Evolutionary conservation across 2,888 invertebrate species (phyloP).

Genomic region (Ochropleura plecta): DNA sequence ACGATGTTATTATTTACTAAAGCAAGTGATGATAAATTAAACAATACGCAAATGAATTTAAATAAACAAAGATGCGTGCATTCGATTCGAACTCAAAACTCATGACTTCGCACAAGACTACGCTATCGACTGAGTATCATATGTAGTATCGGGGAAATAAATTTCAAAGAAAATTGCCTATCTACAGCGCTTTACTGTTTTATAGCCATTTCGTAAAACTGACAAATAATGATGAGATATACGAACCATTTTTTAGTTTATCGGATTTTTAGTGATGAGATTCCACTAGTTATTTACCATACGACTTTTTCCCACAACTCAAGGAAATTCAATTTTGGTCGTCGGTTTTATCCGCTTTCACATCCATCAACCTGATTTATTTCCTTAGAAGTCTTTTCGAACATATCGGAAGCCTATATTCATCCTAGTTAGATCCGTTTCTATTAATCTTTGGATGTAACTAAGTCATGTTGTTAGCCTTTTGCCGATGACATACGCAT

Average conservation of each 20-base stretch:
- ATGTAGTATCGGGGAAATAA: neutral
- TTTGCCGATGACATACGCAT: conserved; percentile 8
- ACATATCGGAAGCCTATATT: conserved; percentile 47
- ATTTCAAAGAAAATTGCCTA: neutral
- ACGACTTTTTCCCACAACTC: conserved; percentile 26
- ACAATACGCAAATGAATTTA: too few species aligned
- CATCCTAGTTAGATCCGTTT: conserved; percentile 27
- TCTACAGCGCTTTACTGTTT: neutral
- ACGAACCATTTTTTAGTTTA: neutral
- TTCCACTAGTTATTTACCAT: conserved; percentile 33
- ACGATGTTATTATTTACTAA: too few species aligned
- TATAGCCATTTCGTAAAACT: neutral
- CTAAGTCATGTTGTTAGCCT: conserved; percentile 23
- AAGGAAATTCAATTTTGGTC: conserved; percentile 45
- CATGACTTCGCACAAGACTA: too few species aligned
- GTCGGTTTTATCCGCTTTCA: conserved; percentile 36
- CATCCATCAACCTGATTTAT: conserved; percentile 54
- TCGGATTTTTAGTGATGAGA: conserved; percentile 1
- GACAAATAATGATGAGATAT: neutral
- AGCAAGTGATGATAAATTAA: too few species aligned
- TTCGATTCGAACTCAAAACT: too few species aligned
- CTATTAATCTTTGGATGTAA: conserved; percentile 25
- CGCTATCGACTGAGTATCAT: too few species aligned
- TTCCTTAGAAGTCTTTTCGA: conserved; percentile 44
- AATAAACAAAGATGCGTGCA: too few species aligned